Evolutionary conservation across 2,888 invertebrate species (phyloP).

Genomic region (Drosophila fulvimacula): DNA sequence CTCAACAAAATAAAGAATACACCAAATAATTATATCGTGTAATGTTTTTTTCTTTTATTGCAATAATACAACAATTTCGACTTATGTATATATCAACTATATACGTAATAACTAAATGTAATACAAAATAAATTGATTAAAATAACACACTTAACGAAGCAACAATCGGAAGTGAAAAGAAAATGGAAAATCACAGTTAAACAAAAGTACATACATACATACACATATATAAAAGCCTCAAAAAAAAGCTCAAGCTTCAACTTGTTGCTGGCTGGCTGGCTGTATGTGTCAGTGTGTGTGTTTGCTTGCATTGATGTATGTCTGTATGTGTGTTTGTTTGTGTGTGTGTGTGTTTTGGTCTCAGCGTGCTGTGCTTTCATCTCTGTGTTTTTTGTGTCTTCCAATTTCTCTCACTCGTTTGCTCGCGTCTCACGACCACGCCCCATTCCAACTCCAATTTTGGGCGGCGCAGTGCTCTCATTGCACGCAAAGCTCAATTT

Average conservation of each 20-base stretch:
- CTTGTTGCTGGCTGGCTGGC: constrained; percentile 54
- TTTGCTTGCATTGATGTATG: constrained; percentile 21
- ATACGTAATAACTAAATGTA: constrained; percentile 54
- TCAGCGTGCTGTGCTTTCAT: constrained; percentile 55
- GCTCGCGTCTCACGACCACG: constrained; percentile 30
- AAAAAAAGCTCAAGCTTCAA: constrained; percentile 57
- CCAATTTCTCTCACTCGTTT: constrained; percentile 64
- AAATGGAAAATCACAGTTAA: constrained; percentile 53
- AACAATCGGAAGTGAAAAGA: constrained; percentile 34
- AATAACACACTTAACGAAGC: constrained; percentile 38
- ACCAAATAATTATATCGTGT: constrained; percentile 27
- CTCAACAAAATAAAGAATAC: constrained; percentile 27
- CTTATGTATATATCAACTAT: constrained; percentile 38
- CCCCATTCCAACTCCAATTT: constrained; percentile 46
- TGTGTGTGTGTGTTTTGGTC: constrained; percentile 36
- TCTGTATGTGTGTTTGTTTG: constrained; percentile 22
- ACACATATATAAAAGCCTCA: constrained; percentile 34
- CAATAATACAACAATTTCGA: constrained; percentile 48
- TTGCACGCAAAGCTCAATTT: constrained; percentile 80
- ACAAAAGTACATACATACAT: constrained; percentile 36
- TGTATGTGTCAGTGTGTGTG: constrained; percentile 23
- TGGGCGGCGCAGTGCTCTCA: constrained; percentile 57
- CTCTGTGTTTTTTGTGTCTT: constrained; percentile 43
- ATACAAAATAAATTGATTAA: constrained; percentile 40
- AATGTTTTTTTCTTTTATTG: constrained; percentile 54